Evolutionary conservation across 2,797 vertebrate species (phyloP).

Genomic region (Aratinga solstitialis): DNA sequence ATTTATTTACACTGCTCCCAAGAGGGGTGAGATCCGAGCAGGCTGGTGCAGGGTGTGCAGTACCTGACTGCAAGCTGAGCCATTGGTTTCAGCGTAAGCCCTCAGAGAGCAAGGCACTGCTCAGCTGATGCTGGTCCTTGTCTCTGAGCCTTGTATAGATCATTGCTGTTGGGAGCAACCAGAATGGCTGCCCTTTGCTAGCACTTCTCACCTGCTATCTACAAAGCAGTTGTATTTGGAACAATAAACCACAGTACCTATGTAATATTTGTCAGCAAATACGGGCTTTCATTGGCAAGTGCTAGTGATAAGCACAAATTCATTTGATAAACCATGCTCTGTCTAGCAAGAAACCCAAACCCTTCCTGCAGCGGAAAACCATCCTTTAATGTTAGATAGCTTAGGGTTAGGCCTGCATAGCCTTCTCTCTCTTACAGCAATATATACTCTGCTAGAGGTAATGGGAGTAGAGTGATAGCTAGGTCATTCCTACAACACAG

Average conservation of each 20-base stretch:
- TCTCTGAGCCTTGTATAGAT: background rate
- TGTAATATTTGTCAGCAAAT: background rate
- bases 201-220: background rate
- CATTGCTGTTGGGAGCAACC: background rate
- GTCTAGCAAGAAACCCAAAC: background rate
- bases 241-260: background rate
- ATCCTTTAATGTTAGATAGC: background rate
- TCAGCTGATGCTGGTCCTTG: rapidly evolving
- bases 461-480: background rate
- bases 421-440: background rate
- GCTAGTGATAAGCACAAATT: background rate
- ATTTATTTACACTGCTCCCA: background rate
- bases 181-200: background rate
- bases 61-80: background rate
- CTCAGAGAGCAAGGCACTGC: rapidly evolving
- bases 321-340: background rate
- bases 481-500: background rate
- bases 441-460: background rate
- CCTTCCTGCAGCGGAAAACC: background rate
- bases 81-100: background rate
- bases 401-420: background rate
- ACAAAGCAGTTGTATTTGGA: background rate
- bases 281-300: background rate
- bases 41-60: background rate
- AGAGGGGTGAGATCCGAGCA: background rate